Percentiles rank a stretch among this genome's conserved stretches.
phyloP scores from a whole-genome alignment of 2,888 invertebrate species.

The Boloria selene region DNA sequence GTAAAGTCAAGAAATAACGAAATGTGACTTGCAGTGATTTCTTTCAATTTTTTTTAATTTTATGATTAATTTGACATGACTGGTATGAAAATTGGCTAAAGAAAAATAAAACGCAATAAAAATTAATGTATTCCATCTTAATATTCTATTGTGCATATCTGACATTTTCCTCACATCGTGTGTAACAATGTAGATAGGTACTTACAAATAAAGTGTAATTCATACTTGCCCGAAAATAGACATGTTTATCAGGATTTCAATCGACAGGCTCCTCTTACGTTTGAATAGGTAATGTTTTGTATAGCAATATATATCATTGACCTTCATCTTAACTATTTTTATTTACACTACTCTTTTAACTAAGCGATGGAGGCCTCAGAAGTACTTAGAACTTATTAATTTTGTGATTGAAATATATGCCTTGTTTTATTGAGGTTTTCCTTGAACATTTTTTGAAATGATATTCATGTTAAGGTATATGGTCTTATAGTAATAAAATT shows the following conservation, averaged over 20 bases:
- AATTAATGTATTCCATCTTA: too few relatives aligned
- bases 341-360: constrained; percentile 26
- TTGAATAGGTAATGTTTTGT: constrained; percentile 41
- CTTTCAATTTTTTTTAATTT: too few relatives aligned
- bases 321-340: constrained; percentile 58
- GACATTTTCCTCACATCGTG: constrained; percentile 43
- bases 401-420: neutral
- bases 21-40: too few relatives aligned
- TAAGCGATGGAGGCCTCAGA: constrained; percentile 8
- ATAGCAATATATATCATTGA: constrained; percentile 56
- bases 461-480: too few relatives aligned
- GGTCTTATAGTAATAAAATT: too few relatives aligned
- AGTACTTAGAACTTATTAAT: neutral
- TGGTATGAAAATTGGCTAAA: too few relatives aligned
- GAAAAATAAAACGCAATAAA: too few relatives aligned
- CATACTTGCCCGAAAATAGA: constrained; percentile 60
- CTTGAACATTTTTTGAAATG: neutral
- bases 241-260: constrained; percentile 54
- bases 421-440: neutral
- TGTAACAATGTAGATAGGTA: constrained; percentile 47
- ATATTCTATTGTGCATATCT: neutral
- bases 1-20: too few relatives aligned
- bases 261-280: constrained; percentile 49
- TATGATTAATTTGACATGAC: too few relatives aligned
- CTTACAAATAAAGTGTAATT: constrained; percentile 37